phyloP scores from a whole-genome alignment of 2,888 invertebrate species.

The Endotricha flammealis region DNA sequence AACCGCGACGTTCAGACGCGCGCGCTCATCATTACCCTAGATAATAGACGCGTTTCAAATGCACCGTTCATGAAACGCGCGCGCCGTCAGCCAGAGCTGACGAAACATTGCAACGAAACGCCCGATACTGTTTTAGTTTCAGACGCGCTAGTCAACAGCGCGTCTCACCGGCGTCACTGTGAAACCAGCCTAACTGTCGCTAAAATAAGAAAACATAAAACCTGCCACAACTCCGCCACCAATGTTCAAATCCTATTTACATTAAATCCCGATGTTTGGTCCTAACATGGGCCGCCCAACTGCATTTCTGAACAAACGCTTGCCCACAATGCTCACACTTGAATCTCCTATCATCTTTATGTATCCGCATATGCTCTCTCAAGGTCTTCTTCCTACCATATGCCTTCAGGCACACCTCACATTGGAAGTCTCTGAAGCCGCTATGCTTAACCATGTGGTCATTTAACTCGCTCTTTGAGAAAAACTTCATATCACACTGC shows the following conservation, averaged over 20 bases:
- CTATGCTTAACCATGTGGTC: constrained; percentile 47
- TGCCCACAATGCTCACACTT: constrained; percentile 23
- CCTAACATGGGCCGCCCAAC: constrained; percentile 23
- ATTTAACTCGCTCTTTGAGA: constrained; percentile 24
- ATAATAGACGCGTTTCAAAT: too few relatives aligned
- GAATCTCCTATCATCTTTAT: constrained; percentile 27
- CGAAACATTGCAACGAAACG: too few relatives aligned
- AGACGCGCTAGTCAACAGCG: too few relatives aligned
- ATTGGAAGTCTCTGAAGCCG: constrained; percentile 42
- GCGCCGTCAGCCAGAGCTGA: too few relatives aligned
- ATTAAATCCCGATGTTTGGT: constrained; percentile 17
- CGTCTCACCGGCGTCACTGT: too few relatives aligned
- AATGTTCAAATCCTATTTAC: not conserved
- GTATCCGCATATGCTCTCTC: constrained; percentile 34
- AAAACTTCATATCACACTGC: constrained; percentile 52
- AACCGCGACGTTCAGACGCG: too few relatives aligned
- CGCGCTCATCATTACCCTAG: too few relatives aligned
- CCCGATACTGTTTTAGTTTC: too few relatives aligned
- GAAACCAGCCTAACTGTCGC: too few relatives aligned
- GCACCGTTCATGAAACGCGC: too few relatives aligned
- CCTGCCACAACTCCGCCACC: too few relatives aligned
- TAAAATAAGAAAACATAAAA: too few relatives aligned
- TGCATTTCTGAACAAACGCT: constrained; percentile 27
- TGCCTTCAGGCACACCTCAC: constrained; percentile 43
- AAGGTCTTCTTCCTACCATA: constrained; percentile 27